These are phyloP conservation scores for Agrochola macilenta DNA, from an alignment of 2,888 invertebrate species.

Conservation along the genomic window DNA sequence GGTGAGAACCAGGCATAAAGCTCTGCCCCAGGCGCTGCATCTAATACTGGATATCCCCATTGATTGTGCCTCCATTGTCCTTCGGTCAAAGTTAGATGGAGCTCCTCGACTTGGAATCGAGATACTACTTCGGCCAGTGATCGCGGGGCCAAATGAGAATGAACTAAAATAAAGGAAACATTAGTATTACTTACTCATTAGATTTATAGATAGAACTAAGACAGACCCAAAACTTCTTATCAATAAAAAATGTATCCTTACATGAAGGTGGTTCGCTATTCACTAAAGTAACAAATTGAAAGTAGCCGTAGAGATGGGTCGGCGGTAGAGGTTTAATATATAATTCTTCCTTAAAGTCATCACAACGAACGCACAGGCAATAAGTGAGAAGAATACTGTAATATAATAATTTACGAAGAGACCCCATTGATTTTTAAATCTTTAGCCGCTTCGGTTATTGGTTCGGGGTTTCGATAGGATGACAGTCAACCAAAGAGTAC, in stretches of 20 bases:
- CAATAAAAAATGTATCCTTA: constrained; percentile 82
- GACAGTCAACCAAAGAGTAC: not conserved
- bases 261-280: constrained; percentile 90
- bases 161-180: constrained; percentile 83
- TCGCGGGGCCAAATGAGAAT: constrained; percentile 96
- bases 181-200: not conserved
- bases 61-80: constrained; percentile 98
- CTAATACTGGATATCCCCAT: constrained; percentile 98
- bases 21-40: constrained; percentile 98
- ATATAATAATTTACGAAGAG: constrained; percentile 47
- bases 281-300: constrained; percentile 97
- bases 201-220: constrained; percentile 2
- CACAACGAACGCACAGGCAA: constrained; percentile 79
- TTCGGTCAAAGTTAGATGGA: constrained; percentile 97
- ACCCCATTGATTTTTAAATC: constrained; percentile 56
- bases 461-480: not conserved
- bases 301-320: constrained; percentile 96
- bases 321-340: constrained; percentile 95
- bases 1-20: constrained; percentile 97
- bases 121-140: constrained; percentile 96
- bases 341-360: constrained; percentile 96
- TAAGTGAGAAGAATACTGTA: constrained; percentile 56
- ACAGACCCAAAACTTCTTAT: not conserved
- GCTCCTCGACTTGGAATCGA: constrained; percentile 95
- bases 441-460: not conserved